Conservation (phyloP, 1,140 invertebrate genomes). For the Geopemphigus sp. region DNA sequence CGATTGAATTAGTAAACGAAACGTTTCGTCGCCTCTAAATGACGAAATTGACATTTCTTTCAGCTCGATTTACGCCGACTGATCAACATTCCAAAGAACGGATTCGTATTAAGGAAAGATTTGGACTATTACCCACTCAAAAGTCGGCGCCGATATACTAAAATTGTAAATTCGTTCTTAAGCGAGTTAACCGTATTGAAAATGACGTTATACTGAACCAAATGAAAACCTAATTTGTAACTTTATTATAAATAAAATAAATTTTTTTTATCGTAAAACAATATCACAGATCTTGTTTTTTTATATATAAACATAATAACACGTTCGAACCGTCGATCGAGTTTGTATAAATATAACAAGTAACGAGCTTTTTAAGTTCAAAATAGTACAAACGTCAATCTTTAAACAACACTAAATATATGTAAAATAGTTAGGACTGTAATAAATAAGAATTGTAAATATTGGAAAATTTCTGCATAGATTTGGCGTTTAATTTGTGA, state of each 20-base stretch:
- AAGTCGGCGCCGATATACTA: conserved; percentile 4
- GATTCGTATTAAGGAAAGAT: conserved; percentile 42
- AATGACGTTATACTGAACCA: background rate
- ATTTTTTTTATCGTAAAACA: conserved; percentile 34
- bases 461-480: conserved; percentile 22
- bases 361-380: background rate
- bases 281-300: conserved; percentile 42
- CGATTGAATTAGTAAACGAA: background rate
- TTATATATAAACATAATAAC: conserved; percentile 14
- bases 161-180: background rate
- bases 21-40: background rate
- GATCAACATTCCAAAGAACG: conserved; percentile 48
- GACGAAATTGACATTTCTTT: background rate
- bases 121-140: conserved; percentile 33
- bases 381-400: background rate
- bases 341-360: conserved; percentile 34
- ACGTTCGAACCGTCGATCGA: background rate
- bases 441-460: conserved; percentile 32
- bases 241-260: conserved; percentile 32
- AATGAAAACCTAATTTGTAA: conserved; percentile 17
- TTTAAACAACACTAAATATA: background rate
- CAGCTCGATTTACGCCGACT: conserved; percentile 40
- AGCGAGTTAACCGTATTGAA: background rate
- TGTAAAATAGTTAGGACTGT: conserved; percentile 4
- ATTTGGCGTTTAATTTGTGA: conserved; percentile 34